Base-by-base conservation (phyloP, 2,113 vertebrate species). In the Poeciliopsis turrubarensis region DNA sequence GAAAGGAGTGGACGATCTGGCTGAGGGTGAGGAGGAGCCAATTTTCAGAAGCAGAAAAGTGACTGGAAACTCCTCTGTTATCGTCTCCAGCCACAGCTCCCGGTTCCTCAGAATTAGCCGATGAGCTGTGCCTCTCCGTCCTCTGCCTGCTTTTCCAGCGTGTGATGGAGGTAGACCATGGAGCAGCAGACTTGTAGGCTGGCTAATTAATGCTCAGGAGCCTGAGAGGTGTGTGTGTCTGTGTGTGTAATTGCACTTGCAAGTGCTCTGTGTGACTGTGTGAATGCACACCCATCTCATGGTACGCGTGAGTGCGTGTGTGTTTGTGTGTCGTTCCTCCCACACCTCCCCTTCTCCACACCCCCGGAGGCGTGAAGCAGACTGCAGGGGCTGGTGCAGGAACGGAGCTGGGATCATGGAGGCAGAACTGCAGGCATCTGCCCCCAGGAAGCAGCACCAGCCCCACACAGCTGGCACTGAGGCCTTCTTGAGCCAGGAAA, bases 381-480 rank as follows among this genome's bases (percentile, higher is more conserved):
- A 90, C 91, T 91, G 88, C 81, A 83, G 86, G 89, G 87, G 83
- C 87, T 88, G 79, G 81, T 86, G 89, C 79, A 76, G 89, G 78
- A 91, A 86, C 92, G 87, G 89, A 90, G 93, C 89, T 88, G 89
- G 87, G 91, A 93, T 93, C 91, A 87, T 89, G 89, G 89, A 86
- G 88, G 91, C 87, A 84, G 75, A 89, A 90, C 92, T 91, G 89
- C 91, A 93, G 89, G 91, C 91, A 92, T 94, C 87, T 92, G 74
- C 89, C 91, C 91, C 88, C 90, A 93, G 91, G 89, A 95, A 92
- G 85, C 76, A 91, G 87, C 91, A 84, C 13, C 85, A 92, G 86
- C 84, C 90, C 91, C 73, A 78, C 90, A 72, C 89, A 93, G 92
- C 91, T 92, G 92, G 85, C 93, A 90, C 86, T 54, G 54, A 88